Evolutionary conservation across 2,888 invertebrate species (phyloP).

Genomic region (Nemotelus pantherinus): DNA sequence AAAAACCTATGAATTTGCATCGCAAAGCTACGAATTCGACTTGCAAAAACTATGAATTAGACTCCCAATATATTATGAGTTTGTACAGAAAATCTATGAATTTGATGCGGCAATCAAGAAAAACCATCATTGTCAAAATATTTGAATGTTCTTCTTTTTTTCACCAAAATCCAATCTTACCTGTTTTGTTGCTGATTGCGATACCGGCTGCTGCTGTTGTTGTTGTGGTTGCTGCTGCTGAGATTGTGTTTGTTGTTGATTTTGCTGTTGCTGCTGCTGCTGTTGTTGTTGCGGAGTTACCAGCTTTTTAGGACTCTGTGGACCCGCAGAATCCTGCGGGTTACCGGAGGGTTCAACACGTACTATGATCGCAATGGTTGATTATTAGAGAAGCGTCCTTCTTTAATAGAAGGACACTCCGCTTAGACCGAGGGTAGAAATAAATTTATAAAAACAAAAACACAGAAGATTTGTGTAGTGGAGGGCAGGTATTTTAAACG

Average conservation of each 20-base stretch:
- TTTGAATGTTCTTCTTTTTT: no score
- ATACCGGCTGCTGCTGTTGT: conserved; percentile 7
- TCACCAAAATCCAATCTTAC: conserved; percentile 2
- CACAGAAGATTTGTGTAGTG: background rate
- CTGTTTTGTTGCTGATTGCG: conserved; percentile 36
- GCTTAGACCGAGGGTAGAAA: conserved; percentile 38
- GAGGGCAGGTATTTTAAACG: background rate
- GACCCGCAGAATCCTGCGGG: conserved; percentile 58
- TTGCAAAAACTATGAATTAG: no score
- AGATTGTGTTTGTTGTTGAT: conserved; percentile 17
- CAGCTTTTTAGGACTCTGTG: conserved; percentile 52
- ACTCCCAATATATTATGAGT: no score
- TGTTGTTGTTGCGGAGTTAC: conserved; percentile 47
- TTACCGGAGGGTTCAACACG: conserved; percentile 59
- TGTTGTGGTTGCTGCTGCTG: background rate
- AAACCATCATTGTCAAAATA: no score
- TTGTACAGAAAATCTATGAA: no score
- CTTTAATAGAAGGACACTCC: conserved; percentile 48
- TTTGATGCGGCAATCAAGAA: no score
- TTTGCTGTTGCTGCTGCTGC: conserved; percentile 39
- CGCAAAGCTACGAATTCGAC: no score
- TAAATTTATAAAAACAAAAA: conserved; percentile 27
- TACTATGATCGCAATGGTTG: conserved; percentile 59
- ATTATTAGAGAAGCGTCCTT: conserved; percentile 46
- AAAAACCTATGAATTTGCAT: no score